These are phyloP conservation scores for Hemibagrus wyckioides DNA, from an alignment of 2,113 vertebrate species.

Conservation along the genomic window DNA sequence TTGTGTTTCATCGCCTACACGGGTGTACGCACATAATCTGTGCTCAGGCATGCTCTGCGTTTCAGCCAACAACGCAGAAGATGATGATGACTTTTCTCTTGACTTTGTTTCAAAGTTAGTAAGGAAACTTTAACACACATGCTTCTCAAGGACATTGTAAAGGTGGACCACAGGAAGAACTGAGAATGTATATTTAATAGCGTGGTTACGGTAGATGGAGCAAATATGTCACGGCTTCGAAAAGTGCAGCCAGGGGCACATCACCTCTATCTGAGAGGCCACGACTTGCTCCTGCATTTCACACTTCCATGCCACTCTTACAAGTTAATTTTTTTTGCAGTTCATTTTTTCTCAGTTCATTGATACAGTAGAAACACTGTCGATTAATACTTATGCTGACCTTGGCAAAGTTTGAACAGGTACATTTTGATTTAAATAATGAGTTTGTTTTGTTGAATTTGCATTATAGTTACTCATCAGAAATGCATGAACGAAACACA, in stretches of 20 bases:
- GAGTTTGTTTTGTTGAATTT: slow-evolving; percentile 24
- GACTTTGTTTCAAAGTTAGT: slow-evolving; percentile 56
- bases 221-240: slow-evolving; percentile 59
- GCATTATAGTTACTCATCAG: not conserved
- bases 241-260: slow-evolving; percentile 69
- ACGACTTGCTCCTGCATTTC: slow-evolving; percentile 19
- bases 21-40: slow-evolving; percentile 14
- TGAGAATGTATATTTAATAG: slow-evolving; percentile 68
- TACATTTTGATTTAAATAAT: slow-evolving; percentile 1
- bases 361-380: slow-evolving; percentile 76
- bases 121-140: slow-evolving; percentile 58
- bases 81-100: slow-evolving; percentile 2
- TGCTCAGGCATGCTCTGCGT: not conserved
- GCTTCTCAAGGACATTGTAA: slow-evolving; percentile 69
- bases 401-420: slow-evolving; percentile 37
- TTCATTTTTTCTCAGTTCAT: slow-evolving; percentile 73
- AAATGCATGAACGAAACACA: not conserved
- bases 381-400: slow-evolving; percentile 79
- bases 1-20: slow-evolving; percentile 11
- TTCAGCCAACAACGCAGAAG: slow-evolving; percentile 9
- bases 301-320: slow-evolving; percentile 60
- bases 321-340: slow-evolving; percentile 69
- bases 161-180: slow-evolving; percentile 61
- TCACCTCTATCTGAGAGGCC: slow-evolving; percentile 64
- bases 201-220: slow-evolving; percentile 58